These are phyloP conservation scores for Liposcelis brunnea DNA, from an alignment of 2,888 invertebrate species.

Conservation along the genomic window DNA sequence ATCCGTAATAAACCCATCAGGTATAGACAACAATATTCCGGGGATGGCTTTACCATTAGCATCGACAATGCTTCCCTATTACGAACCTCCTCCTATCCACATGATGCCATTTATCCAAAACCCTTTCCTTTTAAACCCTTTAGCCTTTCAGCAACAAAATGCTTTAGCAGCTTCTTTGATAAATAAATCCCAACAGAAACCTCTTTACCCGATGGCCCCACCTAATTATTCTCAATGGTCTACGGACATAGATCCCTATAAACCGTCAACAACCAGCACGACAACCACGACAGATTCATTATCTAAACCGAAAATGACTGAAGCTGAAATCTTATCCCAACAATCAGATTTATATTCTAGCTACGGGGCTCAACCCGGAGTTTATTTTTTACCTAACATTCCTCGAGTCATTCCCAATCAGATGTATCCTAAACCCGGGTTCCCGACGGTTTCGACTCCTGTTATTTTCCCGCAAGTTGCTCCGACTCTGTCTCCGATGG, in stretches of 20 bases:
- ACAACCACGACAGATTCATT: conserved; percentile 3
- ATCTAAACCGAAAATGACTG: background rate
- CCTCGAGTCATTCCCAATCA: background rate
- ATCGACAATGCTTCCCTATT: background rate
- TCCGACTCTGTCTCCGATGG: conserved; percentile 11
- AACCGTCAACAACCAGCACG: background rate
- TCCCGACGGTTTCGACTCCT: conserved; percentile 10
- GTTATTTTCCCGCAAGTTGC: conserved; percentile 12
- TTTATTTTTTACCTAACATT: background rate
- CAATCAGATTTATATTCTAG: background rate
- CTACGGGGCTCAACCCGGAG: background rate
- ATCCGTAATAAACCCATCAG: no score
- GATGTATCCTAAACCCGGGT: conserved; percentile 11
- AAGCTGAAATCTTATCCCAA: background rate
- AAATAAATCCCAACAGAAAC: no score
- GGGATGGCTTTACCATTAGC: background rate
- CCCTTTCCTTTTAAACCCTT: no score
- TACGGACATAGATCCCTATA: background rate
- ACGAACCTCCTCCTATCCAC: background rate
- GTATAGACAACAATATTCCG: background rate
- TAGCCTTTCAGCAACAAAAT: no score
- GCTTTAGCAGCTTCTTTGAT: no score
- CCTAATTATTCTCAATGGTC: conserved; percentile 1
- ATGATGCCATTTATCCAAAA: background rate
- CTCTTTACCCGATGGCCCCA: background rate